Base-by-base conservation (phyloP, 92 coral and sea anemone genomes). In the Zoanthus sansibaricus region DNA sequence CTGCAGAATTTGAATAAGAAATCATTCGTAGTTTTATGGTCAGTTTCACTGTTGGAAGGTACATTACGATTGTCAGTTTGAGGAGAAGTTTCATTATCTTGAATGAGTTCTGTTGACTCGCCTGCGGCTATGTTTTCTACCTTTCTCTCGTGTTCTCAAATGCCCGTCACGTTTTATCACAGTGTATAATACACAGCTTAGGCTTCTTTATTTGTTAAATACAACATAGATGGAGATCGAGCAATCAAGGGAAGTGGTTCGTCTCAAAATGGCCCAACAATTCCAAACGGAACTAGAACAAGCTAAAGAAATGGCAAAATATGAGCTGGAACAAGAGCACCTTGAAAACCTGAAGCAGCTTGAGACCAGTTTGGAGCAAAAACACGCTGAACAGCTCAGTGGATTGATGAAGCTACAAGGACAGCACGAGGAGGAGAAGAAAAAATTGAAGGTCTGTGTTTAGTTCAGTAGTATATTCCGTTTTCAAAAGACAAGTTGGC, bases 271-370 rank as follows among this genome's bases (percentile, higher is more conserved):
- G 95, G 75, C 87, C 17, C 93, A 92, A 83, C 92, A 88, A 51
- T 90, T 95, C 77, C 94, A 95, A 56, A 93, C 96, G 6, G 96
- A 95, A 84, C 88, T 97, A 32, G 94, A 95, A 85, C 93, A 95
- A 91, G 98, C 99, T 12, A 94, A 93, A 73, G 99, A 97, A 77
- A 89, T 93, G 6, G 99, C 98, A 5, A 95, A 96, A 10, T 92
- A 92, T 64, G 98, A 93, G 71, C 90, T 97, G 3, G 99, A 97
- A 76, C 95, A 95, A 84, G 99, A 95, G 87, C 99, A 97, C 47
- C 78, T 97, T 21, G 97, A 97, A 70, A 97, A 91, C 90, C 84
- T 97, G 68, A 93, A 94, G 59, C 95, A 93, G 49, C 96, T 97
- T 7, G 99, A 97, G 87, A 76, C 87, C 13, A 90, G 86, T 82